Evolutionary conservation across 2,888 invertebrate species (phyloP), one percentile per base, ranked within the genome.

Genomic region (Brenthis ino): DNA sequence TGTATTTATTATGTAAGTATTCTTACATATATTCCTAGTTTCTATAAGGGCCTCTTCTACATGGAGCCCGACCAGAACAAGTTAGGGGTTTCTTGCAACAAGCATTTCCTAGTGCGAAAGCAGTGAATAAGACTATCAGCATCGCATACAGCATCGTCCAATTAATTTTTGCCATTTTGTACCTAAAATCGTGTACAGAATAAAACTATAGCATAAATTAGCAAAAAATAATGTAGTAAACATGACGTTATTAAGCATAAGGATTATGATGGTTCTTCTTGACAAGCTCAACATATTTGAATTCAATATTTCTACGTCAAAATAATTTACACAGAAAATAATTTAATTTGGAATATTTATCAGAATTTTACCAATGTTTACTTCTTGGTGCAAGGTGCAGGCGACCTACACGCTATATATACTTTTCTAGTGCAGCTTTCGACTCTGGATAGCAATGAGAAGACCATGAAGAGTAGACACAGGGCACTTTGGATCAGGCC

Each of bases 371-470:
- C 37, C 37, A 43, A 3, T 11, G 11, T 43, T 3, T 43, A 43
- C 48, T 74, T 85, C 79, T 89, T 87, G 71, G 76, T 82, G 72
- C 88, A 89, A 72, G 89, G 88, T 2, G 85, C 85, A 0, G 89
- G 89, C 13, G 82, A 69, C 71, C 87, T 82, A 80, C 89, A 89
- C 70, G 87, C 85, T 37, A 89, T 85, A 72, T 88, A 89, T 8
- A 87, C 84, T 70, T 88, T 89, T 72, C 73, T 86, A 3, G 87
- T 87, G 75, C 87, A 89, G 68, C 84, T 82, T 66, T 73, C 72
- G 60, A 77, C 85, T 28, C 82, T 65, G n/a, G 77, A 79, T 47
- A 86, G 53, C 64, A 86, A 69, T 3, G 80, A 73, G 33, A 85
- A 72, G 47, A 87, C 68, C 55, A 78, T 80, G 58, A 79, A 72